Evolutionary conservation across 2,888 invertebrate species (phyloP), one percentile per base, ranked within the genome.

Genomic region (Oxytorus armatus): DNA sequence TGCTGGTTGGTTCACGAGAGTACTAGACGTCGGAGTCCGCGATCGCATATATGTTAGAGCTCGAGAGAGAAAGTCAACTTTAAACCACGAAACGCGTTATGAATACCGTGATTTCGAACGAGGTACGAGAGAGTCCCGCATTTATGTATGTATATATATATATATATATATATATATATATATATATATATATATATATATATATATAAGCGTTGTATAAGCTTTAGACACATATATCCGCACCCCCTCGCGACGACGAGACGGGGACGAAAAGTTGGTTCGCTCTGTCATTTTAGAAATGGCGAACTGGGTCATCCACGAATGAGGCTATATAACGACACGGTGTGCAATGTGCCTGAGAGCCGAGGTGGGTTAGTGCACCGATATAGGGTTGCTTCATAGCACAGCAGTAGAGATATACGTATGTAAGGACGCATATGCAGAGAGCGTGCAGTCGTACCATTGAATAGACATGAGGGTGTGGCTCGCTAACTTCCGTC

Each of bases 91-190:
- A 65, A 82, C 85, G 84, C 85, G 86, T 88, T 89, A 89, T 87
- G 88, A 88, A 89, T 88, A 87, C 82, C 79, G 74, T 84, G 88
- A 88, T 88, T 85, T 83, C 81, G 76, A 79, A 77, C 76, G 51
- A 39, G 65, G 75, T 66, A 66, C n/a, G n/a, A 68, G 74, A 75
- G 73, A 49, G 61, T 42, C 18, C 61, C 3, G 16, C 44, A 1
- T 59, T 18, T 23, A 59, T 25, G 36, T 11, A 21, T 47, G 23
- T n/a, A n/a, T n/a, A n/a, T n/a, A n/a, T n/a, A n/a, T n/a, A n/a
- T n/a, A n/a, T n/a, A n/a, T n/a, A n/a, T n/a, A n/a, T n/a, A n/a
- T n/a, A n/a, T n/a, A n/a, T n/a, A n/a, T n/a, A n/a, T n/a, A n/a
- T n/a, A n/a, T n/a, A n/a, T n/a, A n/a, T n/a, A n/a, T n/a, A n/a